Evolutionary conservation across 2,888 invertebrate species (phyloP).

Genomic region (Eristalis intricaria): DNA sequence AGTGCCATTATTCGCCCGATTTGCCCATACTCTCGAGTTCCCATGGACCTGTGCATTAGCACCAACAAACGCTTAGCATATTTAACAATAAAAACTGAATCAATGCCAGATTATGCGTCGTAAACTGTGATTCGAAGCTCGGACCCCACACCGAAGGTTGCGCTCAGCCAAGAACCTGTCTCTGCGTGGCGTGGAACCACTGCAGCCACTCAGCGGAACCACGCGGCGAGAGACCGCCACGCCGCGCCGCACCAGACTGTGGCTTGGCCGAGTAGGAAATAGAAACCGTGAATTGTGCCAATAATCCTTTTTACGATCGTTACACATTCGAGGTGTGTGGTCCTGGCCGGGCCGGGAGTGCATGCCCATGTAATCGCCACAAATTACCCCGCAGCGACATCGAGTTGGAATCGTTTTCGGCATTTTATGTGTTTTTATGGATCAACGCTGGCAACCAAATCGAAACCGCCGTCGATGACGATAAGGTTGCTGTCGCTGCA

Average conservation of each 20-base stretch:
- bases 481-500: neutral
- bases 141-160: constrained; percentile 51
- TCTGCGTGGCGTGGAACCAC: neutral
- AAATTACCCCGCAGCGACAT: constrained; percentile 3
- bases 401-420: neutral
- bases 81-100: constrained; percentile 64
- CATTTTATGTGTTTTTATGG: neutral
- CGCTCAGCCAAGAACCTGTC: constrained; percentile 31
- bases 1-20: neutral
- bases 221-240: neutral
- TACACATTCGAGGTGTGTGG: constrained; percentile 70
- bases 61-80: constrained; percentile 55
- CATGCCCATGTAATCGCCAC: constrained; percentile 67
- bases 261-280: constrained; percentile 25
- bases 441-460: constrained; percentile 39
- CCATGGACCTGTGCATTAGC: constrained; percentile 44
- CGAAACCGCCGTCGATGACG: neutral
- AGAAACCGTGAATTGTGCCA: constrained; percentile 65
- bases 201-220: constrained; percentile 8
- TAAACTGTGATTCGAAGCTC: constrained; percentile 55
- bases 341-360: constrained; percentile 49
- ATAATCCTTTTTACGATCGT: constrained; percentile 71
- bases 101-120: constrained; percentile 65
- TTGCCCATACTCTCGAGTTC: constrained; percentile 17
- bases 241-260: neutral